A percentile compares a stretch with the other conserved stretches of the same genome.
Evolutionary conservation across 2,797 vertebrate genomes (phyloP).

Genomic region (Danio tinwini): DNA sequence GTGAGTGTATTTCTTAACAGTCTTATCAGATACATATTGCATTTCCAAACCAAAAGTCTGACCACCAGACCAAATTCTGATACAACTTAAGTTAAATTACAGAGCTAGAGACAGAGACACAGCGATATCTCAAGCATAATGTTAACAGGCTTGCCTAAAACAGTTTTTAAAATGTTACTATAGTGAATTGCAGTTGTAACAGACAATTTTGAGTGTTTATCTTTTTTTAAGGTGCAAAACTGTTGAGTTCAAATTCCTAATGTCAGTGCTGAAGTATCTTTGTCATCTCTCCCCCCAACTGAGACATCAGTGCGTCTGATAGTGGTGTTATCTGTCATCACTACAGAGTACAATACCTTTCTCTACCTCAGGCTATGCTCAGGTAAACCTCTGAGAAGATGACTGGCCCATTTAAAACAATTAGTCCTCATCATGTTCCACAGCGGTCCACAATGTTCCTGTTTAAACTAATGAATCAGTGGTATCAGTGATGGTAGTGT

Average conservation of each 20-base stretch:
- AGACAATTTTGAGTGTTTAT: not conserved
- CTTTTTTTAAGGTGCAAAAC: not conserved
- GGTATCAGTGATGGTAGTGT: conserved; percentile 4
- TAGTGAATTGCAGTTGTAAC: not conserved
- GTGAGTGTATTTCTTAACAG: no score
- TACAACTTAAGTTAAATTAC: no score
- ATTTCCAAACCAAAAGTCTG: no score
- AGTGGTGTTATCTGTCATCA: conserved; percentile 28
- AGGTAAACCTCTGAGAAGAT: not conserved
- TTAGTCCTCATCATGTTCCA: not conserved
- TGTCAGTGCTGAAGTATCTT: not conserved
- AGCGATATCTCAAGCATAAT: not conserved
- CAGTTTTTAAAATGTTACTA: not conserved
- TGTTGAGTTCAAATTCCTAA: not conserved
- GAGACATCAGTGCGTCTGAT: conserved; percentile 23
- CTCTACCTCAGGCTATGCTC: conserved; percentile 6
- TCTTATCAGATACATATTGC: no score
- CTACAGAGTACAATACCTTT: not conserved
- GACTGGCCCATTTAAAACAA: not conserved
- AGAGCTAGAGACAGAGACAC: no score
- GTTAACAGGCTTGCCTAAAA: not conserved
- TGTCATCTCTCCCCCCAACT: not conserved
- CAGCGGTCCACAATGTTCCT: not conserved
- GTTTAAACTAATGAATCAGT: conserved; percentile 24
- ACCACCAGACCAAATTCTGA: no score